Conservation (phyloP, 2,113 vertebrate species). For the Sminthopsis crassicaudata region DNA sequence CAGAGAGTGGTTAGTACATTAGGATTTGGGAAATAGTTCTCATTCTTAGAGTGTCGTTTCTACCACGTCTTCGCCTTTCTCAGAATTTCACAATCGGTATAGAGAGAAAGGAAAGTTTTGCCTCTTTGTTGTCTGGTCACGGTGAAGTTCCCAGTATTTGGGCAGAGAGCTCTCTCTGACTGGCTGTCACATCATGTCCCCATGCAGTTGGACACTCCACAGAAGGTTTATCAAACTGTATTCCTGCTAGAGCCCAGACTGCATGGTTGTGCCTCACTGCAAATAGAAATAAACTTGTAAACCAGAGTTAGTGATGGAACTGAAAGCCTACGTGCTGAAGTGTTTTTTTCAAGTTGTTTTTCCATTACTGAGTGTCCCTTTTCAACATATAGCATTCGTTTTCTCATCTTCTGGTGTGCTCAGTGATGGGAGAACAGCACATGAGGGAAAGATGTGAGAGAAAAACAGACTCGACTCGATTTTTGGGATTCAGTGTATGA, state of each 20-base stretch:
- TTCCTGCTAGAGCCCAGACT: slow-evolving; percentile 35
- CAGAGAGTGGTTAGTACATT: neutral
- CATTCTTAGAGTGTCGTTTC: neutral
- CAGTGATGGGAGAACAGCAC: slow-evolving; percentile 29
- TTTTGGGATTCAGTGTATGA: neutral
- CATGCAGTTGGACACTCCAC: neutral
- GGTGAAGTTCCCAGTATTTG: neutral
- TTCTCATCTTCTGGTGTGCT: slow-evolving; percentile 33
- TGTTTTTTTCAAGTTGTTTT: slow-evolving; percentile 67
- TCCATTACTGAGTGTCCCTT: slow-evolving; percentile 52
- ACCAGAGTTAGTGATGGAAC: slow-evolving; percentile 45
- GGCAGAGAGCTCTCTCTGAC: slow-evolving; percentile 47
- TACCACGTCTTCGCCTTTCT: slow-evolving; percentile 19
- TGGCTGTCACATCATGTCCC: slow-evolving; percentile 29
- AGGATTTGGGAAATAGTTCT: neutral
- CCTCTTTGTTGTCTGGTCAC: slow-evolving; percentile 10
- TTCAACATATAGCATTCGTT: slow-evolving; percentile 52
- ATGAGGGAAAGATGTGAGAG: neutral
- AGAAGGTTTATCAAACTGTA: slow-evolving; percentile 17
- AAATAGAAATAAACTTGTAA: slow-evolving; percentile 66
- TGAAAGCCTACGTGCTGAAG: slow-evolving; percentile 60
- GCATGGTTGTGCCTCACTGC: slow-evolving; percentile 58
- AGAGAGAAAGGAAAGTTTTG: slow-evolving; percentile 35
- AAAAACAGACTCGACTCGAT: slow-evolving; percentile 18
- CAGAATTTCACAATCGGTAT: slow-evolving; percentile 53